phyloP scores from a whole-genome alignment of 1,140 invertebrate species.

The Euura saliciscinereae region DNA sequence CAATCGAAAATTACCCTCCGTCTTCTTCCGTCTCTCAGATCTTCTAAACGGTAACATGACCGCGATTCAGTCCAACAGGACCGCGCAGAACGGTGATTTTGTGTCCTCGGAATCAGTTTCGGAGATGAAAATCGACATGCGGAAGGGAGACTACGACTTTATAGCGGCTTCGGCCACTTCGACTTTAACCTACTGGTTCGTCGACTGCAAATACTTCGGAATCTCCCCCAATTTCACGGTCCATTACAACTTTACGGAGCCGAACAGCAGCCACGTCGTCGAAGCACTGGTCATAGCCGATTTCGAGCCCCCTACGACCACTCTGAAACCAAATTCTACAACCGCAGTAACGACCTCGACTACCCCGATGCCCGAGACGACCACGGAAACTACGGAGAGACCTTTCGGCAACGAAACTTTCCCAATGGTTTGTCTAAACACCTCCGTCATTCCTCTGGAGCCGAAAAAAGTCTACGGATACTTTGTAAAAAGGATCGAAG shows the following conservation, averaged over 20 bases:
- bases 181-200: constrained; percentile 76
- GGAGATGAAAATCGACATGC: constrained; percentile 65
- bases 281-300: constrained; percentile 74
- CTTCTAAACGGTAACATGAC: constrained; percentile 69
- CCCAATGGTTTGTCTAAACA: constrained; percentile 63
- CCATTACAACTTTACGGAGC: constrained; percentile 66
- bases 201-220: constrained; percentile 76
- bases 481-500: constrained; percentile 66
- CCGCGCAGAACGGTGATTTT: constrained; percentile 59
- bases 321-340: constrained; percentile 65
- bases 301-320: constrained; percentile 66
- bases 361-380: constrained; percentile 24
- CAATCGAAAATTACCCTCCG: constrained; percentile 19
- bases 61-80: constrained; percentile 66
- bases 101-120: constrained; percentile 66
- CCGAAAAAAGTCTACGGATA: constrained; percentile 75
- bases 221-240: constrained; percentile 66
- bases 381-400: constrained; percentile 24
- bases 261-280: constrained; percentile 66
- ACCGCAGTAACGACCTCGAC: constrained; percentile 55
- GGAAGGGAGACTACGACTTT: constrained; percentile 65
- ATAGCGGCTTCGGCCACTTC: constrained; percentile 66
- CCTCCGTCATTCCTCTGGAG: constrained; percentile 65
- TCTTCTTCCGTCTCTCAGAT: constrained; percentile 52
- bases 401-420: constrained; percentile 40